Conservation (phyloP, 2,113 vertebrate species). For the Sminthopsis crassicaudata region DNA sequence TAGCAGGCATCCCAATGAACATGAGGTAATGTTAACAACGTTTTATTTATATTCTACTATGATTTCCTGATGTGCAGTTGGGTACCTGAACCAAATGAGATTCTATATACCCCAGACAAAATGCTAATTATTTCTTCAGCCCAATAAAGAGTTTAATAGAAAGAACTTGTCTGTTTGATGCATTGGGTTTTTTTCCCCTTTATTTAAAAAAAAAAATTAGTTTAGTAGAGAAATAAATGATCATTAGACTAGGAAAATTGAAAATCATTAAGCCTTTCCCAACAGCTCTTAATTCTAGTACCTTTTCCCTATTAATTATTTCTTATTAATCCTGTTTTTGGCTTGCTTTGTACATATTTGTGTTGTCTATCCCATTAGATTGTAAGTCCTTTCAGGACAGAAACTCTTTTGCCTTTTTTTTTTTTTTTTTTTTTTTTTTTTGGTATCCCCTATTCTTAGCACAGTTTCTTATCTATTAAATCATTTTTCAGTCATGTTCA, state of each 20-base stretch:
- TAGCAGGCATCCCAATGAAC: neutral
- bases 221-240: constrained; percentile 16
- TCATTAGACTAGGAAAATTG: neutral
- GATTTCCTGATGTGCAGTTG: constrained; percentile 65
- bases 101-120: constrained; percentile 12
- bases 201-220: neutral
- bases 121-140: constrained; percentile 45
- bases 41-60: constrained; percentile 26
- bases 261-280: neutral
- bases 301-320: neutral
- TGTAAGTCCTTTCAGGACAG: neutral
- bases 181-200: neutral
- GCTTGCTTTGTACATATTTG: neutral
- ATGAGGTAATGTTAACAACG: neutral
- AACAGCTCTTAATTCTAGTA: neutral
- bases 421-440: neutral
- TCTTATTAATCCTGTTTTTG: neutral
- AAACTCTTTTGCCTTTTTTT: neutral
- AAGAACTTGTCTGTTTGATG: neutral
- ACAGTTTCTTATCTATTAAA: neutral
- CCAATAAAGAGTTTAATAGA: constrained; percentile 19
- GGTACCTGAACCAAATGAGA: constrained; percentile 43
- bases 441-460: neutral
- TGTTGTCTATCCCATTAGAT: neutral
- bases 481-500: neutral